Evolutionary conservation across 2,888 invertebrate genomes (phyloP).

Genomic region (Cinara cedri): DNA sequence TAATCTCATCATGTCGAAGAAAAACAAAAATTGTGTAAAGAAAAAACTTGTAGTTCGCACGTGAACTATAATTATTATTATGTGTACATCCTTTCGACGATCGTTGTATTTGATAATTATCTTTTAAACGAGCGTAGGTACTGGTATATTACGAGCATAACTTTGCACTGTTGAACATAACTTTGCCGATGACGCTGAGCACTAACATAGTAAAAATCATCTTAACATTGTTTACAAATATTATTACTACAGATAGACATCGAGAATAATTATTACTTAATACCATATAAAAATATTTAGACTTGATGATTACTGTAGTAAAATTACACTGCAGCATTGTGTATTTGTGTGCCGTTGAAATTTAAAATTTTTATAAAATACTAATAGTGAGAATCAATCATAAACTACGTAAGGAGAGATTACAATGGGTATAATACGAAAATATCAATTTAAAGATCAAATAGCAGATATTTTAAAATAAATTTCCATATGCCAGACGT

Average conservation of each 20-base stretch:
- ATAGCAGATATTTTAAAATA: too few relatives aligned
- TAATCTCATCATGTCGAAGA: constrained; percentile 9
- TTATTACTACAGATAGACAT: background rate
- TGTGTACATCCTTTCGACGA: background rate
- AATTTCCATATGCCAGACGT: too few relatives aligned
- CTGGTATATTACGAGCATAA: constrained; percentile 21
- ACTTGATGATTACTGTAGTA: too few relatives aligned
- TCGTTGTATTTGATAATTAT: constrained; percentile 17
- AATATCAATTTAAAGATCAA: too few relatives aligned
- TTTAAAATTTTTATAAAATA: too few relatives aligned
- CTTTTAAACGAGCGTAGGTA: background rate
- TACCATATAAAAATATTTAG: background rate
- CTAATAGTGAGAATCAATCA: too few relatives aligned
- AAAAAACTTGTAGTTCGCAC: constrained; percentile 5
- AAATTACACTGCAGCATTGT: too few relatives aligned
- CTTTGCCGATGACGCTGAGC: background rate
- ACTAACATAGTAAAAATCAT: background rate
- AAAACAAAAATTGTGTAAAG: background rate
- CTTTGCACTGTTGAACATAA: constrained; percentile 2
- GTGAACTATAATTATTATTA: constrained; percentile 25
- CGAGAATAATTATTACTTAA: background rate
- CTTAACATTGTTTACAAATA: background rate
- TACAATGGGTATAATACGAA: too few relatives aligned
- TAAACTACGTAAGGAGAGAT: too few relatives aligned
- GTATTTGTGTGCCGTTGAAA: too few relatives aligned